phyloP scores from a whole-genome alignment of 2,113 vertebrate genomes.

The Petaurus breviceps region DNA sequence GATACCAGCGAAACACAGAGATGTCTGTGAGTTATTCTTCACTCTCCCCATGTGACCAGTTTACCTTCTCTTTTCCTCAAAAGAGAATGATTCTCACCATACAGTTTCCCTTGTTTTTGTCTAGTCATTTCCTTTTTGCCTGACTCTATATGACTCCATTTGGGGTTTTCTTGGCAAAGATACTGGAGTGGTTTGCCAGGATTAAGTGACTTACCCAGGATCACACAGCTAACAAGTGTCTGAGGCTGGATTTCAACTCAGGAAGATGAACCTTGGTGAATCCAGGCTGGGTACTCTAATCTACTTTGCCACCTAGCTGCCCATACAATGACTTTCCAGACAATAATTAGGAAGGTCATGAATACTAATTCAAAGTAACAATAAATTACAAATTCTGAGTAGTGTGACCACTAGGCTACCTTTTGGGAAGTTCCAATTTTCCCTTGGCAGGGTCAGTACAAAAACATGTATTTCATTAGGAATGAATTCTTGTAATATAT shows the following conservation, averaged over 20 bases:
- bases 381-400: background rate
- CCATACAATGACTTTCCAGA: background rate
- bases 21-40: background rate
- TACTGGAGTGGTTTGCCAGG: background rate
- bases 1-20: background rate
- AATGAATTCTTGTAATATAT: background rate
- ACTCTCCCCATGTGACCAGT: background rate
- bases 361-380: background rate
- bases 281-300: background rate
- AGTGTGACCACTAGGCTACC: background rate
- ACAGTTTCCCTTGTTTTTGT: background rate
- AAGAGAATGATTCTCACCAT: background rate
- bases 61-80: background rate
- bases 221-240: background rate
- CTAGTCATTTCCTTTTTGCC: no score
- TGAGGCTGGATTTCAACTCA: background rate
- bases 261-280: background rate
- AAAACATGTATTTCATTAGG: background rate
- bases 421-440: background rate
- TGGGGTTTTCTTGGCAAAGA: background rate
- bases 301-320: no score
- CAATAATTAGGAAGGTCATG: background rate
- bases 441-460: background rate
- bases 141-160: background rate
- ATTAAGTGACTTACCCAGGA: background rate